phyloP scores from a whole-genome alignment of 2,113 vertebrate species.

The Isurus oxyrinchus region DNA sequence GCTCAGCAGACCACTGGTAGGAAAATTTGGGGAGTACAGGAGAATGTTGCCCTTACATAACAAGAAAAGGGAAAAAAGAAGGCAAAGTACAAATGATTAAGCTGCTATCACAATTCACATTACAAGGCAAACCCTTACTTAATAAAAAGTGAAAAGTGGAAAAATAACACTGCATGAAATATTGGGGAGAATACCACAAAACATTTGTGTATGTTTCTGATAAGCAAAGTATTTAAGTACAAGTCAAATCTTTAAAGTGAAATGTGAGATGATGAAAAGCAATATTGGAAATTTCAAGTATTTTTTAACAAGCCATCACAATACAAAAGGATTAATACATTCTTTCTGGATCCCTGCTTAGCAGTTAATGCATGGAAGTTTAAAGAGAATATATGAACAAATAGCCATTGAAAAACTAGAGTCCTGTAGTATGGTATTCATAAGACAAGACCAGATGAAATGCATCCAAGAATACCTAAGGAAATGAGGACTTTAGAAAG shows the following conservation, averaged over 20 bases:
- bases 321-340: background rate
- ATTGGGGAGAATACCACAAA: background rate
- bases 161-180: background rate
- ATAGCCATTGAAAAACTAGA: background rate
- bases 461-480: background rate
- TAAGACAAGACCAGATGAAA: background rate
- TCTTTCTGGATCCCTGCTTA: background rate
- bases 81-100: background rate
- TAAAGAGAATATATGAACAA: background rate
- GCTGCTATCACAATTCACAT: background rate
- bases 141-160: too few relatives aligned
- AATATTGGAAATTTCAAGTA: background rate
- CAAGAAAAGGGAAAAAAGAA: background rate
- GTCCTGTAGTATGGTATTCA: background rate
- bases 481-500: constrained; percentile 16
- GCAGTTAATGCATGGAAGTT: too few relatives aligned
- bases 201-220: background rate
- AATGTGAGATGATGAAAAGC: background rate
- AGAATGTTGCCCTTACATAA: background rate
- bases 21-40: background rate
- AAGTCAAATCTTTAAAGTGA: background rate
- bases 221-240: background rate
- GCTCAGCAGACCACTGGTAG: background rate
- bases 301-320: background rate
- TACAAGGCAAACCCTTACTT: background rate